phyloP scores from a whole-genome alignment of 2,797 vertebrate species.

The Hippoglossus hippoglossus region DNA sequence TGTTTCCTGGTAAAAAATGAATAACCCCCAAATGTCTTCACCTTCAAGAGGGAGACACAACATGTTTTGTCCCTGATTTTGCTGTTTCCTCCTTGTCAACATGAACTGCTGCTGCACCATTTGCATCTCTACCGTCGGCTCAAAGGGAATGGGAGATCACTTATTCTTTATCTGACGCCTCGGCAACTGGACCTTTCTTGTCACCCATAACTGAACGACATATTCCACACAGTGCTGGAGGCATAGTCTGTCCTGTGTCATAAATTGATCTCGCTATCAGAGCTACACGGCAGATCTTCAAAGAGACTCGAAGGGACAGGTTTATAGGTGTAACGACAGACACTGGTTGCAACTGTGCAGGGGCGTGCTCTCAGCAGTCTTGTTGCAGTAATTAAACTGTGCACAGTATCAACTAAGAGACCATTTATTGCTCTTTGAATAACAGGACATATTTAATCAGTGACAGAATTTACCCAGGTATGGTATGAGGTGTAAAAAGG shows the following conservation, averaged over 20 bases:
- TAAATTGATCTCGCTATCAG: conserved; percentile 44
- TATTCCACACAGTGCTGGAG: conserved; percentile 37
- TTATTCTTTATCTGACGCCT: conserved; percentile 44
- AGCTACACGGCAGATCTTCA: conserved; percentile 24
- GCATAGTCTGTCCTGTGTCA: conserved; percentile 43
- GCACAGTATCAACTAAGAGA: no score
- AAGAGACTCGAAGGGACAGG: conserved; percentile 36
- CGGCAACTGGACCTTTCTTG: no score
- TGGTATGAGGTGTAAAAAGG: no score
- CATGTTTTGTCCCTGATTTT: neutral
- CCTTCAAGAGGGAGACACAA: no score
- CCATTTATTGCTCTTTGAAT: no score
- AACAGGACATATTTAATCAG: no score
- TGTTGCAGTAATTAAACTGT: neutral
- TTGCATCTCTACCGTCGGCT: conserved; percentile 24
- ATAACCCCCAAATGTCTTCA: neutral
- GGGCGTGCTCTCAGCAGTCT: neutral
- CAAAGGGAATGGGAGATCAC: conserved; percentile 32
- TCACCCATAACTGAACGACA: no score
- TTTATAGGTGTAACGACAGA: conserved; percentile 27
- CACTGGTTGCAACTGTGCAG: neutral
- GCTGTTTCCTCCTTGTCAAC: conserved; percentile 1
- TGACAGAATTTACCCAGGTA: no score
- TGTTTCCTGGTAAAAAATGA: neutral
- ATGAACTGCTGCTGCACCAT: conserved; percentile 29